Percentiles rank a stretch among this genome's conserved stretches.
Evolutionary conservation across 2,888 invertebrate genomes (phyloP).

Genomic region (Drosophila buzzatii): DNA sequence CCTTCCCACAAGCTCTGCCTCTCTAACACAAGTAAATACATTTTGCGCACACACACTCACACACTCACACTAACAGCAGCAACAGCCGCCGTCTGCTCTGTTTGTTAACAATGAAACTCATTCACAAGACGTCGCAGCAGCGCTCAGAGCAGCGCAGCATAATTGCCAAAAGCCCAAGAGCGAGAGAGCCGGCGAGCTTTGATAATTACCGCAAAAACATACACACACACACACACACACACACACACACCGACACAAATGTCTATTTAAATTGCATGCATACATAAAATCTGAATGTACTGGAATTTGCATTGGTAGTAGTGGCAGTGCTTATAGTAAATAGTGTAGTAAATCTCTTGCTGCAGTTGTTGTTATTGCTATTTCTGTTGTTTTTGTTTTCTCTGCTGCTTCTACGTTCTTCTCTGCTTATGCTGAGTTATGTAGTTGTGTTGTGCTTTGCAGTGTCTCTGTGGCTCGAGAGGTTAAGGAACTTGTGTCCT

Average conservation of each 20-base stretch:
- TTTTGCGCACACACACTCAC: not conserved
- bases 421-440: constrained; percentile 40
- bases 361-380: constrained; percentile 27
- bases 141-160: constrained; percentile 38
- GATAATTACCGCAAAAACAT: constrained; percentile 63
- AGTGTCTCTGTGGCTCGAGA: constrained; percentile 43
- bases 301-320: constrained; percentile 48
- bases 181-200: constrained; percentile 27
- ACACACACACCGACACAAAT: constrained; percentile 10
- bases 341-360: constrained; percentile 63
- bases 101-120: constrained; percentile 50
- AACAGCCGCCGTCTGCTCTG: constrained; percentile 11
- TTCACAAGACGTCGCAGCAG: constrained; percentile 46
- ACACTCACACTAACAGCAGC: not conserved
- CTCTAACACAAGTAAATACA: not conserved
- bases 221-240: constrained; percentile 22
- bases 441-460: constrained; percentile 47
- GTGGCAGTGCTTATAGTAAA: constrained; percentile 67
- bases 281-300: constrained; percentile 3
- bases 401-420: not conserved
- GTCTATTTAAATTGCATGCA: constrained; percentile 6
- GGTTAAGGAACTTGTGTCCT: constrained; percentile 79
- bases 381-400: constrained; percentile 27
- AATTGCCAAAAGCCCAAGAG: constrained; percentile 40
- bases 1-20: not conserved